phyloP scores from a whole-genome alignment of 1,140 invertebrate species.

The Maconellicoccus hirsutus region DNA sequence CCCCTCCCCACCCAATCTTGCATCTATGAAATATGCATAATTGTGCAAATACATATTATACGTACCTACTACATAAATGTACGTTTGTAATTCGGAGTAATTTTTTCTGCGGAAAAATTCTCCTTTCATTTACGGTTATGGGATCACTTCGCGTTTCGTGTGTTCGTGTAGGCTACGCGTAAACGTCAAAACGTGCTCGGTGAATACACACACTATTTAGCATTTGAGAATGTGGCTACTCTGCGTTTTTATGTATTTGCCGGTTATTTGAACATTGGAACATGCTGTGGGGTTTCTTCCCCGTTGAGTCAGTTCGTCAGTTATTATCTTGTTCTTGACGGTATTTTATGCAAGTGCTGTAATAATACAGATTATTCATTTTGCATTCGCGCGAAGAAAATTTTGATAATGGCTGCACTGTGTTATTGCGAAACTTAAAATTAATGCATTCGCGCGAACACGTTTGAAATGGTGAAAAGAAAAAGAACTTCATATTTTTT shows the following conservation, averaged over 20 bases:
- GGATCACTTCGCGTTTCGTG: too few relatives aligned
- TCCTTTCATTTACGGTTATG: too few relatives aligned
- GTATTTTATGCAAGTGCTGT: not conserved
- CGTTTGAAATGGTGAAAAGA: conserved; percentile 13
- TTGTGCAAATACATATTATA: too few relatives aligned
- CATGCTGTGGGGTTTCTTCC: conserved; percentile 17
- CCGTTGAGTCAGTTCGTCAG: conserved; percentile 15
- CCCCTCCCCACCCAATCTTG: too few relatives aligned
- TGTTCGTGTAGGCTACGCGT: too few relatives aligned
- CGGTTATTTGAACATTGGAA: conserved; percentile 20
- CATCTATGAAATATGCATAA: too few relatives aligned
- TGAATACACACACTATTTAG: not conserved
- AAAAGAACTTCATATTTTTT: not conserved
- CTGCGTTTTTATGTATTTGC: conserved; percentile 22
- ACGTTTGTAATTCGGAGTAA: too few relatives aligned
- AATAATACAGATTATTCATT: not conserved
- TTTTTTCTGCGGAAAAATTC: too few relatives aligned
- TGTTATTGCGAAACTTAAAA: not conserved
- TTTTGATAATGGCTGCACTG: not conserved
- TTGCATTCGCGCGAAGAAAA: not conserved
- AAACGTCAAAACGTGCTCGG: too few relatives aligned
- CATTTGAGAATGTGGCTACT: conserved; percentile 18
- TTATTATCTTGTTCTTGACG: conserved; percentile 15
- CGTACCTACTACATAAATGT: too few relatives aligned
- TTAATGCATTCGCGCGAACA: not conserved